Conservation (phyloP, 2,113 vertebrate genomes). For the Fregetta grallaria region DNA sequence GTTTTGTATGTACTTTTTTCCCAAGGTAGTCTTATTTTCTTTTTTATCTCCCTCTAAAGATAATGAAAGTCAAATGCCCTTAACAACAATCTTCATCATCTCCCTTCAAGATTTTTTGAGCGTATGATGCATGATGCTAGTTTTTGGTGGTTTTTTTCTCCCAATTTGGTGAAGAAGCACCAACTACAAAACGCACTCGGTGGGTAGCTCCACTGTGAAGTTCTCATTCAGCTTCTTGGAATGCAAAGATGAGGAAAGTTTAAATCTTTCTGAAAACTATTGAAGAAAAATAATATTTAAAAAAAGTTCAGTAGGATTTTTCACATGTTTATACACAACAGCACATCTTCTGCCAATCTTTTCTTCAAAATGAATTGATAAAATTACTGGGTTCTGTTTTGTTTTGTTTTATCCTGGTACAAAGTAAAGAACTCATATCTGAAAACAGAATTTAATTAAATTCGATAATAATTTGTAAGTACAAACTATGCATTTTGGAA, state of each 20-base stretch:
- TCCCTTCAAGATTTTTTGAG: background rate
- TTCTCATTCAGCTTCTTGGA: background rate
- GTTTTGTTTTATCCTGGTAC: background rate
- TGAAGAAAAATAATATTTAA: background rate
- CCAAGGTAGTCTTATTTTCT: background rate
- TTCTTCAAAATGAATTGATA: background rate
- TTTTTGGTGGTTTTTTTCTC: background rate
- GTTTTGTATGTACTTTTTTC: slow-evolving; percentile 8
- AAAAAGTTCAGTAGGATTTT: background rate
- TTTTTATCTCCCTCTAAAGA: background rate
- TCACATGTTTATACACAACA: background rate
- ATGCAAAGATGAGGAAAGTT: background rate
- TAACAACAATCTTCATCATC: background rate
- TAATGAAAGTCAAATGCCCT: background rate
- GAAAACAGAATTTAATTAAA: background rate
- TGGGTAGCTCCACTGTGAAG: background rate
- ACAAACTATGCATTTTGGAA: background rate
- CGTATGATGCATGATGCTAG: background rate
- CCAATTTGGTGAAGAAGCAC: background rate
- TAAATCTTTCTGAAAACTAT: background rate
- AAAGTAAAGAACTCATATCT: background rate
- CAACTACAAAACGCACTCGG: background rate
- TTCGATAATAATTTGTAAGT: background rate
- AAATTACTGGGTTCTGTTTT: background rate
- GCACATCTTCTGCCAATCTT: background rate